Conservation (phyloP, 2,797 vertebrate genomes). For the Cryptoblepharus egeriae region DNA sequence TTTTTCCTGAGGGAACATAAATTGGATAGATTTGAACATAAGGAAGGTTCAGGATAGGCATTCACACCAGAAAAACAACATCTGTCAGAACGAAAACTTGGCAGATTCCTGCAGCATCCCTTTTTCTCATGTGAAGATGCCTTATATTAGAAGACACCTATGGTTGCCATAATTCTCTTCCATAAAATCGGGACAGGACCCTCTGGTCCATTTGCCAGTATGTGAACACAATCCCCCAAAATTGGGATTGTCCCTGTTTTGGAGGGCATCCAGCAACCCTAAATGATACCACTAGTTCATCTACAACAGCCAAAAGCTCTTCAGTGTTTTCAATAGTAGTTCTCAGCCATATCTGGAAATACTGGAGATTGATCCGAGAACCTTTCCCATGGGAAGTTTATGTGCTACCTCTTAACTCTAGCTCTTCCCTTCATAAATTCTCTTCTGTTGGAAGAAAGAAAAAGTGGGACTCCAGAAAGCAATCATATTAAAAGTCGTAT, state of each 20-base stretch:
- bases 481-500: too few relatives aligned
- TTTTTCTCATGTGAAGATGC: not conserved
- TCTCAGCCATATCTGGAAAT: too few relatives aligned
- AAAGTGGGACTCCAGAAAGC: not conserved
- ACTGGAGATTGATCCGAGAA: too few relatives aligned
- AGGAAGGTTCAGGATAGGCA: not conserved
- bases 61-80: not conserved
- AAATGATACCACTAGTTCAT: too few relatives aligned
- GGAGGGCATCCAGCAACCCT: too few relatives aligned
- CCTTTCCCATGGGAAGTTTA: too few relatives aligned
- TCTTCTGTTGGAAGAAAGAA: not conserved
- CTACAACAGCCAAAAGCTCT: not conserved
- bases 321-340: not conserved
- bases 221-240: too few relatives aligned
- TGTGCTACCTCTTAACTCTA: not conserved
- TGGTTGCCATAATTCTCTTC: too few relatives aligned
- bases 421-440: not conserved
- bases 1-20: not conserved
- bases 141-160: too few relatives aligned
- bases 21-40: not conserved
- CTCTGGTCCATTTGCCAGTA: too few relatives aligned
- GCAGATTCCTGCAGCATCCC: not conserved
- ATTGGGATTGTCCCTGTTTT: too few relatives aligned
- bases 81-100: conserved; percentile 1
- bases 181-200: too few relatives aligned